Evolutionary conservation across 2,888 invertebrate species (phyloP).

Genomic region (Trilocha varians): DNA sequence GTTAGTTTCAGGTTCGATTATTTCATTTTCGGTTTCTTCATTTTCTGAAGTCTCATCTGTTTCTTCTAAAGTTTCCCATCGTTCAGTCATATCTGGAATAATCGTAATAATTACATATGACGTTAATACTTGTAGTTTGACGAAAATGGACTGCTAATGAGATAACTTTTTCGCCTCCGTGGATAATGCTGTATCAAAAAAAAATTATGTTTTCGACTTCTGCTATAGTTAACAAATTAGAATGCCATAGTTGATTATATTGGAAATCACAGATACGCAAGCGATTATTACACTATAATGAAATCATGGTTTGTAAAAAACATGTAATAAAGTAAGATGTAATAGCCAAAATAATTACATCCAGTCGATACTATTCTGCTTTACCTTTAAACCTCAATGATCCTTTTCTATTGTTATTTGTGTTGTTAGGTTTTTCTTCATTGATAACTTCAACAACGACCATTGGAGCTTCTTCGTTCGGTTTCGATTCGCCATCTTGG

Average conservation of each 20-base stretch:
- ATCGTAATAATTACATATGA: slow-evolving; percentile 3
- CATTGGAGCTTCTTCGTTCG: slow-evolving; percentile 43
- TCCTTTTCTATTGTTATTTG: slow-evolving; percentile 47
- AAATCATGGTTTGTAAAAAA: too few relatives aligned
- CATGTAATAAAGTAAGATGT: too few relatives aligned
- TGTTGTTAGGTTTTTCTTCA: slow-evolving; percentile 45
- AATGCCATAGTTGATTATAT: too few relatives aligned
- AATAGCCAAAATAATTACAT: neutral
- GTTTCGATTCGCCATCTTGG: slow-evolving; percentile 40
- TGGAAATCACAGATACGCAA: too few relatives aligned
- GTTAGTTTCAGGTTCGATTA: slow-evolving; percentile 30
- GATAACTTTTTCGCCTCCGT: too few relatives aligned
- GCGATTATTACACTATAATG: too few relatives aligned
- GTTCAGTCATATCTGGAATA: slow-evolving; percentile 62
- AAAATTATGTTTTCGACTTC: too few relatives aligned
- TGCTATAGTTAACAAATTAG: too few relatives aligned
- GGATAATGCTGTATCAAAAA: too few relatives aligned
- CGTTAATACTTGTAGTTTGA: too few relatives aligned
- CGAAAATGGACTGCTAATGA: too few relatives aligned
- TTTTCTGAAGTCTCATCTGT: slow-evolving; percentile 51
- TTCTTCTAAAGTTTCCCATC: slow-evolving; percentile 74
- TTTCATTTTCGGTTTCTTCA: slow-evolving; percentile 29
- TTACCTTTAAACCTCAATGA: slow-evolving; percentile 75
- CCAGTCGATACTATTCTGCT: neutral
- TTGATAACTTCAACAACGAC: slow-evolving; percentile 44